A percentile compares a stretch with the other conserved stretches of the same genome.
These are phyloP conservation scores for Hyalella azteca DNA, from an alignment of 2,888 invertebrate genomes.

Conservation along the genomic window DNA sequence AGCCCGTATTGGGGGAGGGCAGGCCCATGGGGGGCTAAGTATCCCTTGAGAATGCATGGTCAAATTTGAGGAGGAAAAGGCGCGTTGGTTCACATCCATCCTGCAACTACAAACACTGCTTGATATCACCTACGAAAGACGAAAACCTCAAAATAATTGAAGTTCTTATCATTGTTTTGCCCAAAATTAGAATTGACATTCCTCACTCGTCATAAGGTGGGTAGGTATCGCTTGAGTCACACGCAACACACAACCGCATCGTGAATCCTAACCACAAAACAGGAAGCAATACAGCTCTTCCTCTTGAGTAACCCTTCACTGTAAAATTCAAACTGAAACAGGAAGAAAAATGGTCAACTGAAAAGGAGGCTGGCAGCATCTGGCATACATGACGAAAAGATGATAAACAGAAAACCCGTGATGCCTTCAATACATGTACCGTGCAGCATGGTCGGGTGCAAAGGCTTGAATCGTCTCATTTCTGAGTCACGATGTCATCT, in stretches of 20 bases:
- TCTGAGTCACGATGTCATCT: neutral
- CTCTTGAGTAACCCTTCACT: constrained; percentile 21
- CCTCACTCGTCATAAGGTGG: neutral
- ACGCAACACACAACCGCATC: neutral
- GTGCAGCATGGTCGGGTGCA: too few relatives aligned
- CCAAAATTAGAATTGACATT: neutral
- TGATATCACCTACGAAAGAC: neutral
- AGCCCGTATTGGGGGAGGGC: constrained; percentile 2
- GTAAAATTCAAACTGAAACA: constrained; percentile 10
- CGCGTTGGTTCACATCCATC: constrained; percentile 22
- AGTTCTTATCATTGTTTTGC: neutral
- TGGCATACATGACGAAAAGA: neutral
- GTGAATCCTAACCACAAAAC: neutral
- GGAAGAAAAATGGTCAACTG: neutral
- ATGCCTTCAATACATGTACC: neutral
- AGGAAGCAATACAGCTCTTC: neutral
- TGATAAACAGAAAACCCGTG: neutral
- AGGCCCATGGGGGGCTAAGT: neutral
- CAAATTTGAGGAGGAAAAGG: constrained; percentile 20
- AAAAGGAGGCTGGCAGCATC: neutral
- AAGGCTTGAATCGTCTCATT: neutral
- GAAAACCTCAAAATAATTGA: neutral
- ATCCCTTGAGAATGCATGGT: neutral
- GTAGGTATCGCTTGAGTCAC: neutral
- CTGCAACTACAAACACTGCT: neutral